phyloP scores from a whole-genome alignment of 2,797 vertebrate species.

The Trachurus trachurus region DNA sequence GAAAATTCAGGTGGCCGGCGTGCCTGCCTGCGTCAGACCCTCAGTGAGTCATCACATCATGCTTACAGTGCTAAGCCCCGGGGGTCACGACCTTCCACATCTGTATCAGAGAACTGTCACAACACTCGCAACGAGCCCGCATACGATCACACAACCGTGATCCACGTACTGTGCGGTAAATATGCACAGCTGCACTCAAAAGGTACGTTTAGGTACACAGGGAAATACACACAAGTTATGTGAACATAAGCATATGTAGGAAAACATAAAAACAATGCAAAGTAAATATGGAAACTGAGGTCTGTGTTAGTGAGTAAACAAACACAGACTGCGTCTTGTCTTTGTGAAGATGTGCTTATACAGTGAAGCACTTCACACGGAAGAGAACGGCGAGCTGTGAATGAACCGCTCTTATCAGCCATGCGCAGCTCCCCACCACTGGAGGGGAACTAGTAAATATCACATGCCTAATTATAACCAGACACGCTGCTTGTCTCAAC shows the following conservation, averaged over 20 bases:
- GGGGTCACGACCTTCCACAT: slow-evolving; percentile 41
- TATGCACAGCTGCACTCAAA: slow-evolving; percentile 3
- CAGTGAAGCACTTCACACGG: slow-evolving; percentile 52
- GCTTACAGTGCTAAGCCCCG: slow-evolving; percentile 16
- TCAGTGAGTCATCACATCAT: slow-evolving; percentile 36
- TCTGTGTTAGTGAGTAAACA: slow-evolving; percentile 62
- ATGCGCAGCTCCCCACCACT: slow-evolving; percentile 68
- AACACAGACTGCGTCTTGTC: slow-evolving; percentile 42
- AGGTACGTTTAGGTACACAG: slow-evolving; percentile 27
- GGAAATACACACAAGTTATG: slow-evolving; percentile 9
- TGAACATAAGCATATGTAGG: slow-evolving; percentile 22
- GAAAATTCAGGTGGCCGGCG: slow-evolving; percentile 40
- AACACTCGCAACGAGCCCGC: slow-evolving; percentile 13
- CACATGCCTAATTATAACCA: slow-evolving; percentile 80
- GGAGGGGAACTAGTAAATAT: slow-evolving; percentile 79
- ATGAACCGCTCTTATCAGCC: slow-evolving; percentile 73
- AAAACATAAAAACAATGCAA: slow-evolving; percentile 8
- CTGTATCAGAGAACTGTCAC: slow-evolving; percentile 37
- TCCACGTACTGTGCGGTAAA: slow-evolving; percentile 3
- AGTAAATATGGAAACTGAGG: slow-evolving; percentile 51
- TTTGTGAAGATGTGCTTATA: slow-evolving; percentile 52
- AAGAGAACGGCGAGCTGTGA: slow-evolving; percentile 62
- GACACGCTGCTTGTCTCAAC: slow-evolving; percentile 65
- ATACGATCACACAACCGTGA: slow-evolving; percentile 24
- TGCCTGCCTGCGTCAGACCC: slow-evolving; percentile 37